Percentiles rank a stretch among this genome's conserved stretches.
phyloP scores from a whole-genome alignment of 1,140 invertebrate genomes.

The Harlomillsia oculata region DNA sequence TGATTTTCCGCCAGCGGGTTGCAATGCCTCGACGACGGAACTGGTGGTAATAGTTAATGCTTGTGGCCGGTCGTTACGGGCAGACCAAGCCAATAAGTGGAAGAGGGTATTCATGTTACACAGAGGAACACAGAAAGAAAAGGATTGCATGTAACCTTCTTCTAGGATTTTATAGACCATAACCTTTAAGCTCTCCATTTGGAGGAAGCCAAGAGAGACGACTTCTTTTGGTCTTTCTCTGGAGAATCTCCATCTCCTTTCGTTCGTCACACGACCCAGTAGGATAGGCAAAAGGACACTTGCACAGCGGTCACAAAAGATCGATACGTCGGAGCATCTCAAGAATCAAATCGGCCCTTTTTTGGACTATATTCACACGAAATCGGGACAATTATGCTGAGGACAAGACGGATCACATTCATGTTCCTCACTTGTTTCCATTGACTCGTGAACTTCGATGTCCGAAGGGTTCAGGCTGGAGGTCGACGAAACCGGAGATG shows the following conservation, averaged over 20 bases:
- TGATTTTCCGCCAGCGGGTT: neutral
- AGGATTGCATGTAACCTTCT: neutral
- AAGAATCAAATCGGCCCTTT: too few species aligned
- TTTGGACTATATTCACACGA: conserved; percentile 21
- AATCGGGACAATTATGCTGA: conserved; percentile 17
- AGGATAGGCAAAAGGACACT: too few species aligned
- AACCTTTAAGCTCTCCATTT: conserved; percentile 5
- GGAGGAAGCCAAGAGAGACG: too few species aligned
- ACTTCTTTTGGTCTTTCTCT: neutral
- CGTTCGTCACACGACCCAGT: too few species aligned
- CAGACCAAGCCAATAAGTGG: neutral
- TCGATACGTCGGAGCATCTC: too few species aligned
- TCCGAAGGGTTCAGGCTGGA: conserved; percentile 9
- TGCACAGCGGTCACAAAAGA: too few species aligned
- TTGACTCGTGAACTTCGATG: conserved; percentile 13
- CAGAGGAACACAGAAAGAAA: neutral
- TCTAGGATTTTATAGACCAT: conserved; percentile 11
- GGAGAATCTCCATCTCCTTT: neutral
- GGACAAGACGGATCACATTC: conserved; percentile 6
- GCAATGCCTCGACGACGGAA: too few species aligned
- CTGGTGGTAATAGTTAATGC: conserved; percentile 1
- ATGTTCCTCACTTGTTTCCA: conserved; percentile 10
- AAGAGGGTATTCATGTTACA: neutral
- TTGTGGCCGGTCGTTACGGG: neutral
- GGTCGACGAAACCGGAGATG: conserved; percentile 5